These are phyloP conservation scores for Anoplopoma fimbria DNA, from an alignment of 2,113 vertebrate species.

Conservation along the genomic window DNA sequence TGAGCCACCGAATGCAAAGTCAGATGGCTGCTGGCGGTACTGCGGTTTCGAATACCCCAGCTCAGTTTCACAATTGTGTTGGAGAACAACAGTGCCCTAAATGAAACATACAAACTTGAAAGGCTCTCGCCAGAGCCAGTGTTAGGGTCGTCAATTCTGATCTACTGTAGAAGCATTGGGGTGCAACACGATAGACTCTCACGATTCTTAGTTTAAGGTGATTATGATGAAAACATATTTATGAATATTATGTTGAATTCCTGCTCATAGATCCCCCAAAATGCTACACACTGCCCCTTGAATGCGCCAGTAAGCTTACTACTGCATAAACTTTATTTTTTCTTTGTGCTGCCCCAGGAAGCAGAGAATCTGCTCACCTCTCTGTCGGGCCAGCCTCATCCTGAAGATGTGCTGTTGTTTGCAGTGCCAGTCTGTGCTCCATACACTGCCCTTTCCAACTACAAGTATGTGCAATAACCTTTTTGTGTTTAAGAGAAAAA, in stretches of 20 bases:
- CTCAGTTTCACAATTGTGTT: not conserved
- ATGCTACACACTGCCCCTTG: not conserved
- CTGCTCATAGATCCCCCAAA: not conserved
- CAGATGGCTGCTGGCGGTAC: too few species aligned
- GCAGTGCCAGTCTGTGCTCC: conserved; percentile 94
- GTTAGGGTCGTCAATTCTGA: not conserved
- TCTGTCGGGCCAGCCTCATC: conserved; percentile 92
- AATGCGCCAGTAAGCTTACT: not conserved
- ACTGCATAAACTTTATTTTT: not conserved
- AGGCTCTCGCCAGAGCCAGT: not conserved
- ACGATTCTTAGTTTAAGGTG: not conserved
- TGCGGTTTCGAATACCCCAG: too few species aligned
- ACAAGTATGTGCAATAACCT: conserved; percentile 86
- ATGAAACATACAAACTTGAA: not conserved
- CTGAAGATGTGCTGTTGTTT: conserved; percentile 92
- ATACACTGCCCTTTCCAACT: conserved; percentile 91
- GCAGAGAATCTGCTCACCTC: conserved; percentile 88
- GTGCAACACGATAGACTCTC: not conserved
- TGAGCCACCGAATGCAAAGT: too few species aligned
- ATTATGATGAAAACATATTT: not conserved
- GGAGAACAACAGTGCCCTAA: not conserved
- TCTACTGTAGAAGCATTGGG: not conserved
- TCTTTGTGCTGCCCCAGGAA: conserved; percentile 82
- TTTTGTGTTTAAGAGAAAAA: not conserved
- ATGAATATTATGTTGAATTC: not conserved